A percentile compares a stretch with the other conserved stretches of the same genome.
Evolutionary conservation across 1,140 invertebrate genomes (phyloP).

Genomic region (Drosophila asahinai): DNA sequence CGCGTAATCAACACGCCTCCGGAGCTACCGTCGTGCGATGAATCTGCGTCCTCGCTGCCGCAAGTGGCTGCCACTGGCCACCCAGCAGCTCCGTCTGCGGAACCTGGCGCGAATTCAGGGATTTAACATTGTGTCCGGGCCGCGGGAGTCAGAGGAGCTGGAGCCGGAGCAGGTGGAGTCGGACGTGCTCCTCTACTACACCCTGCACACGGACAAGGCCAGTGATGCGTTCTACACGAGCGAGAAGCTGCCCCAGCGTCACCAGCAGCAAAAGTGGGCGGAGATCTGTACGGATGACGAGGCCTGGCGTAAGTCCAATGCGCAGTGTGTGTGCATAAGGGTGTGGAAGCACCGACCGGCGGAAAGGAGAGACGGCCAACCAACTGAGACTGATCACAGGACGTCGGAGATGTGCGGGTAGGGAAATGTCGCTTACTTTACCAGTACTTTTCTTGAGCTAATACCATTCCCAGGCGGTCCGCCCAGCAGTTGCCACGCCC

Average conservation of each 20-base stretch:
- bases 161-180: constrained; percentile 51
- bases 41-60: constrained; percentile 88
- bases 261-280: constrained; percentile 89
- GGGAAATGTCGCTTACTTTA: neutral
- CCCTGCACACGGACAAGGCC: constrained; percentile 91
- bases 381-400: constrained; percentile 60
- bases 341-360: constrained; percentile 69
- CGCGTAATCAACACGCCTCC: constrained; percentile 43
- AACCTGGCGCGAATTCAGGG: constrained; percentile 90
- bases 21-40: constrained; percentile 73
- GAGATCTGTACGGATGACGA: constrained; percentile 76
- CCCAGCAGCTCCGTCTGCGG: constrained; percentile 89
- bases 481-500: constrained; percentile 43
- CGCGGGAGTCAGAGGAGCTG: neutral
- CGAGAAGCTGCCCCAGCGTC: constrained; percentile 88
- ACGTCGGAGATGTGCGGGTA: constrained; percentile 14
- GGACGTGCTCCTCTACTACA: constrained; percentile 89
- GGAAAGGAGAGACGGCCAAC: constrained; percentile 15
- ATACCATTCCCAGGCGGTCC: constrained; percentile 15
- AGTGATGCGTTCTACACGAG: constrained; percentile 94
- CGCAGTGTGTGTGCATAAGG: constrained; percentile 77
- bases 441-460: neutral
- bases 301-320: constrained; percentile 75
- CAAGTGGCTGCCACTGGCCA: constrained; percentile 88
- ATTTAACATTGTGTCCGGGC: constrained; percentile 85